A percentile compares a stretch with the other conserved stretches of the same genome.
phyloP scores from a whole-genome alignment of 2,797 vertebrate species.

The Mionectes olivaceus region DNA sequence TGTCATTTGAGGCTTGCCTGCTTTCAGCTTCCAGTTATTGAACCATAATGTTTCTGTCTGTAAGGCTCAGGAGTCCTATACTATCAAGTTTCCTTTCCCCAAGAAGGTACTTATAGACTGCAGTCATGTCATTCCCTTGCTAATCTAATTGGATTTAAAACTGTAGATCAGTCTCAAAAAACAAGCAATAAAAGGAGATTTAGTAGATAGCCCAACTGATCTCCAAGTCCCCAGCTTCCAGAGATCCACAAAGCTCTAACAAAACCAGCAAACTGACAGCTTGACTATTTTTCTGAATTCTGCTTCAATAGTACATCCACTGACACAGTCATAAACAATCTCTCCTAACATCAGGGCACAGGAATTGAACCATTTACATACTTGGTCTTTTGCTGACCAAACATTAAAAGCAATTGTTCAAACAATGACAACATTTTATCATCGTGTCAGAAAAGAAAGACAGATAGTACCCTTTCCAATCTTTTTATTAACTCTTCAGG shows the following conservation, averaged over 20 bases:
- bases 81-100: slow-evolving; percentile 19
- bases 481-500: slow-evolving; percentile 65
- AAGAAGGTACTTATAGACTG: slow-evolving; percentile 8
- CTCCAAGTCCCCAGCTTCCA: not conserved
- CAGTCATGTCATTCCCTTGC: slow-evolving; percentile 10
- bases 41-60: slow-evolving; percentile 45
- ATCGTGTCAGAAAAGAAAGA: slow-evolving; percentile 65
- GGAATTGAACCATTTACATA: slow-evolving; percentile 71
- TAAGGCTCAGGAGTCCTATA: slow-evolving; percentile 30
- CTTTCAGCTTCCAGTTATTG: slow-evolving; percentile 23
- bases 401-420: slow-evolving; percentile 61
- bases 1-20: slow-evolving; percentile 5
- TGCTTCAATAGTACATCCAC: not conserved
- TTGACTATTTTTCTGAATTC: not conserved
- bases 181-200: slow-evolving; percentile 17
- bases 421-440: slow-evolving; percentile 65
- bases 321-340: slow-evolving; percentile 36
- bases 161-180: slow-evolving; percentile 31
- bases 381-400: slow-evolving; percentile 66
- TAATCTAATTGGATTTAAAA: slow-evolving; percentile 60
- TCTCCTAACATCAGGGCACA: slow-evolving; percentile 29
- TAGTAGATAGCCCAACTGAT: slow-evolving; percentile 22
- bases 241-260: not conserved
- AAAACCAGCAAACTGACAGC: not conserved
- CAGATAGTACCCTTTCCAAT: slow-evolving; percentile 40